Evolutionary conservation across 2,888 invertebrate genomes (phyloP).

Genomic region (Dimorphilus gyrociliatus): DNA sequence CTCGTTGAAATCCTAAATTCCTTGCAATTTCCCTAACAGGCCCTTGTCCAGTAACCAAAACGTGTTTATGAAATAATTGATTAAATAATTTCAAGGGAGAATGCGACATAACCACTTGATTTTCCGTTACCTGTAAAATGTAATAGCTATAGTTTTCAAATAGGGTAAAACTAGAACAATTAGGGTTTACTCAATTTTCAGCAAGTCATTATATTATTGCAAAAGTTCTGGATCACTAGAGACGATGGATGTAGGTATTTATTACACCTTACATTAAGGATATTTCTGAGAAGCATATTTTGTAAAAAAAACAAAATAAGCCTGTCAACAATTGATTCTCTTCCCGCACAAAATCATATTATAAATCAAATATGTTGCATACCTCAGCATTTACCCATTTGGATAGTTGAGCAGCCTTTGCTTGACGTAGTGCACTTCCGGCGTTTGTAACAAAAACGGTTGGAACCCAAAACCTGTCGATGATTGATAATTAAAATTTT

Average conservation of each 20-base stretch:
- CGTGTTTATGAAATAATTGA: conserved; percentile 46
- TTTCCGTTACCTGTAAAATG: conserved; percentile 39
- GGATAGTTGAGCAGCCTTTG: conserved; percentile 46
- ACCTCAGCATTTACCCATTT: conserved; percentile 46
- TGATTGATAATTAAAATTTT: too few species aligned
- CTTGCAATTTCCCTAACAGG: conserved; percentile 43
- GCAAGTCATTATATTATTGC: too few species aligned
- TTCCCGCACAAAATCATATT: too few species aligned
- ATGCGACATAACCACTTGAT: conserved; percentile 51
- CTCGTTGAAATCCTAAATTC: conserved; percentile 46
- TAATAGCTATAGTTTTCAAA: neutral
- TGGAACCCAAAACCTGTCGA: conserved; percentile 48
- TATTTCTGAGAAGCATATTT: neutral
- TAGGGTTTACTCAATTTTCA: too few species aligned
- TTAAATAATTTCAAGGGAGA: conserved; percentile 47
- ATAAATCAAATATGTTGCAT: conserved; percentile 7
- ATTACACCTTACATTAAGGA: neutral
- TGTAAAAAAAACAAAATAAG: too few species aligned
- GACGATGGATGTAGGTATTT: too few species aligned
- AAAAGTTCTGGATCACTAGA: too few species aligned
- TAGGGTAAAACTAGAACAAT: neutral
- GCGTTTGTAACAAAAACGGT: conserved; percentile 51
- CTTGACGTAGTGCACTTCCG: conserved; percentile 45
- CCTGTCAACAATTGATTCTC: too few species aligned
- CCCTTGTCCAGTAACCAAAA: conserved; percentile 48